phyloP scores from a whole-genome alignment of 2,888 invertebrate species.

The Epirrita christyi region DNA sequence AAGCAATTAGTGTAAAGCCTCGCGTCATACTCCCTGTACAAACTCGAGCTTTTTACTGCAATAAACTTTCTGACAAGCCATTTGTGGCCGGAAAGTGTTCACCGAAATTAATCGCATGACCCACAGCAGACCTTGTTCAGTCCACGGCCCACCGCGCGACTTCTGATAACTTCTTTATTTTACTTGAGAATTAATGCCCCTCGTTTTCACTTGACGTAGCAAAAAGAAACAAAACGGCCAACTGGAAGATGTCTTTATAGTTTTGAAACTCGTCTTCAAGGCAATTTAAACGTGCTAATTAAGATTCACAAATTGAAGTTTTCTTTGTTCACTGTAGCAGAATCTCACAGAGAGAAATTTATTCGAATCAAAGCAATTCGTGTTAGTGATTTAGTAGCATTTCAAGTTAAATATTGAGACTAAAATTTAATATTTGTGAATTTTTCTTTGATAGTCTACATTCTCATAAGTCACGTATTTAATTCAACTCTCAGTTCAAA shows the following conservation, averaged over 20 bases:
- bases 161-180: conserved; percentile 69
- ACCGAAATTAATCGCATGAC: conserved; percentile 75
- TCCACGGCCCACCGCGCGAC: conserved; percentile 40
- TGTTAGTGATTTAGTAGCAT: conserved; percentile 57
- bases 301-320: conserved; percentile 63
- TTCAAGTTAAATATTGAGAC: conserved; percentile 46
- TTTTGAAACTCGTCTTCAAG: conserved; percentile 47
- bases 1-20: conserved; percentile 73
- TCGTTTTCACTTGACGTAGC: conserved; percentile 38
- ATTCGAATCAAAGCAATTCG: conserved; percentile 67
- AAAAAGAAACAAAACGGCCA: conserved; percentile 39
- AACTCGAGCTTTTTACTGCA: conserved; percentile 71
- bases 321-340: conserved; percentile 67
- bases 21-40: conserved; percentile 67
- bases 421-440: conserved; percentile 47
- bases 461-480: conserved; percentile 56
- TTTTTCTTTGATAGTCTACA: conserved; percentile 50
- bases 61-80: conserved; percentile 80
- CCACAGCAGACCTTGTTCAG: conserved; percentile 64
- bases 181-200: conserved; percentile 50
- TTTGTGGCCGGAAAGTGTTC: conserved; percentile 76
- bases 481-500: conserved; percentile 41
- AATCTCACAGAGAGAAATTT: conserved; percentile 61
- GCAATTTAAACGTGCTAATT: conserved; percentile 61
- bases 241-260: conserved; percentile 43